A percentile compares a stretch with the other conserved stretches of the same genome.
Conservation (phyloP, 2,113 vertebrate genomes). For the Athene noctua region DNA sequence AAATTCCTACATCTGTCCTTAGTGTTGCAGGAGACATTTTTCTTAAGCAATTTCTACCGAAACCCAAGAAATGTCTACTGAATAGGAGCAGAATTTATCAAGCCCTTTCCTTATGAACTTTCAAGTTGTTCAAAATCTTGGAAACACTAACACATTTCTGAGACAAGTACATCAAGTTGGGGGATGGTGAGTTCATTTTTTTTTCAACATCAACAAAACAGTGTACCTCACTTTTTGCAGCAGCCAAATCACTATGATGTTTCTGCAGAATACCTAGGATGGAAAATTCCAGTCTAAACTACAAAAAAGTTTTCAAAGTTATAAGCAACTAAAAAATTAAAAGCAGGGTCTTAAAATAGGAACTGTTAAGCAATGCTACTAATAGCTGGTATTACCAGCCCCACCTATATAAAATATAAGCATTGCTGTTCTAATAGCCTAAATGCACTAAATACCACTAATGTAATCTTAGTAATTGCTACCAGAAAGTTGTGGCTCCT, state of each 20-base stretch:
- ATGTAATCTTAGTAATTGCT: constrained; percentile 30
- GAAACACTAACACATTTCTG: neutral
- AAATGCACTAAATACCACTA: constrained; percentile 41
- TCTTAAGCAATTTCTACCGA: neutral
- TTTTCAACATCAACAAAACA: neutral
- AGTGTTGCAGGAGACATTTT: neutral
- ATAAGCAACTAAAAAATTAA: neutral
- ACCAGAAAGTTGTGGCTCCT: constrained; percentile 19
- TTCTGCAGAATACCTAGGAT: neutral
- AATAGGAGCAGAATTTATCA: neutral
- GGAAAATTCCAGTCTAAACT: constrained; percentile 16
- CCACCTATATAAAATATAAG: constrained; percentile 57
- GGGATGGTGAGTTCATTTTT: neutral
- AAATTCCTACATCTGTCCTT: neutral
- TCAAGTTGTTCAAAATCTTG: neutral
- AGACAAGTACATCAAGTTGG: neutral
- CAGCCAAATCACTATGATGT: neutral
- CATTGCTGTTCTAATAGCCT: constrained; percentile 23
- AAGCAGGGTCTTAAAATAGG: constrained; percentile 14
- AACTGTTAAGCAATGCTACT: constrained; percentile 31
- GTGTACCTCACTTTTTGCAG: neutral
- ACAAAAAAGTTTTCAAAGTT: neutral
- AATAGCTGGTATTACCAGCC: constrained; percentile 28
- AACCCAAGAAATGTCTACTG: neutral
- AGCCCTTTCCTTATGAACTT: neutral